Conservation (phyloP, 2,797 vertebrate genomes). For the Enteromius paludinosus region DNA sequence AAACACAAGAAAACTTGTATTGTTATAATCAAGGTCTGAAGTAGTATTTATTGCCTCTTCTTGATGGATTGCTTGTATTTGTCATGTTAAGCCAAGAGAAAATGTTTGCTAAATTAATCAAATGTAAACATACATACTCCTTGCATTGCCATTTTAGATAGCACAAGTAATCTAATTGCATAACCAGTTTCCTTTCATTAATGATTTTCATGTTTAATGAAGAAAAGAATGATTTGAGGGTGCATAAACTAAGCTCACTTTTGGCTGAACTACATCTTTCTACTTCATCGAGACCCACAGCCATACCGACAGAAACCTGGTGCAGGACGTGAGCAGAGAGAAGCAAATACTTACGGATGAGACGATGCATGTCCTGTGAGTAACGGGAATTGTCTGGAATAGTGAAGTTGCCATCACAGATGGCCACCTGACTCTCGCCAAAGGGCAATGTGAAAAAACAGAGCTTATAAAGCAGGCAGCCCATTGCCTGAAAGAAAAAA, state of each 20-base stretch:
- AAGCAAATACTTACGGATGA: conserved; percentile 89
- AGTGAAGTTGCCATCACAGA: conserved; percentile 98
- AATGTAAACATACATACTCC: too few relatives aligned
- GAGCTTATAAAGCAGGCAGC: conserved; percentile 98
- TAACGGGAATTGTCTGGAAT: conserved; percentile 98
- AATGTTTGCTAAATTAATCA: too few relatives aligned
- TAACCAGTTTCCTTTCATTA: neutral
- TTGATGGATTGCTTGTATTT: too few relatives aligned
- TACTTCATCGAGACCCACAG: conserved; percentile 10
- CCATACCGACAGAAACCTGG: neutral
- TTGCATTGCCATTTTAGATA: neutral
- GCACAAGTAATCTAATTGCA: neutral
- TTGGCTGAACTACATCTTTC: neutral
- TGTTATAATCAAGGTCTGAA: too few relatives aligned
- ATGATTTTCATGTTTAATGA: neutral
- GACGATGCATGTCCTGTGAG: conserved; percentile 97
- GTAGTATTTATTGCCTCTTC: too few relatives aligned
- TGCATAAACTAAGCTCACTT: neutral
- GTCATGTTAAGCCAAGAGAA: too few relatives aligned
- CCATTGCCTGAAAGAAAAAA: conserved; percentile 82
- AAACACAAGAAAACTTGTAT: too few relatives aligned
- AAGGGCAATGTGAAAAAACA: conserved; percentile 98
- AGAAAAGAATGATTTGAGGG: neutral
- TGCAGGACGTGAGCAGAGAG: neutral
- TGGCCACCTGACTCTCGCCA: conserved; percentile 99